Base-by-base conservation (phyloP, 1,140 invertebrate genomes). In the Lasioglossum albipes region DNA sequence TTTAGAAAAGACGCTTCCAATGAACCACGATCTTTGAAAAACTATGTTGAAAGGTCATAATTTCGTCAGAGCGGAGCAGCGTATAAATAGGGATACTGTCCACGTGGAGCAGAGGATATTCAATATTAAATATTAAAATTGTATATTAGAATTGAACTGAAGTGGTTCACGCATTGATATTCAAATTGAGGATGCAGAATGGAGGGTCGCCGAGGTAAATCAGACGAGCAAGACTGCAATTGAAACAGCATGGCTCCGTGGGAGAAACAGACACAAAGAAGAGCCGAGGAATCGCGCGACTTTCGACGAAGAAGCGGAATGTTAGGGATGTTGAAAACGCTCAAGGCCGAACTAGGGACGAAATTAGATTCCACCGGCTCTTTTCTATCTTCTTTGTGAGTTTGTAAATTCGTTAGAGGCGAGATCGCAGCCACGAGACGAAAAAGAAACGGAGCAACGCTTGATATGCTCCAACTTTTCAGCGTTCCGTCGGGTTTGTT, bases 281-380 rank as follows among this genome's bases (percentile, higher is more conserved):
- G 7, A 54, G 49, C 20, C 12, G n/a, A 36, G 49, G 45, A 54
- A 54, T 70, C 54, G 36, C 52, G 52, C 27, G 69, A 57, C 42
- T 74, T 66, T 65, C 61, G 52, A 79, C 16, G 62, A 49, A 41
- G 41, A 57, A 22, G 36, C 27, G 77, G 62, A 79, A 74, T 79
- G 77, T 57, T 65, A 45, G 77, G 71, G 77, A 79, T 67, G 77
- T 59, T 22, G 77, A 74, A 79, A 62, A 74, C 18, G 62, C 62
- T 79, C 72, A 80, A 80, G 71, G 79, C 64, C 72, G 79, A 69
- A n/a, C 54, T 52, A 80, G 42, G 13, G 65, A 80, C 79, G 31
- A 41, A 80, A 62, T 75, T 80, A 80, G 72, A 80, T 75, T 80
- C 78, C 75, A 42, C 61, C 10, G 22, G 9, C 20, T 49, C n/a